A percentile compares a stretch with the other conserved stretches of the same genome.
Conservation (phyloP, 2,888 invertebrate genomes). For the Cerastis leucographa region DNA sequence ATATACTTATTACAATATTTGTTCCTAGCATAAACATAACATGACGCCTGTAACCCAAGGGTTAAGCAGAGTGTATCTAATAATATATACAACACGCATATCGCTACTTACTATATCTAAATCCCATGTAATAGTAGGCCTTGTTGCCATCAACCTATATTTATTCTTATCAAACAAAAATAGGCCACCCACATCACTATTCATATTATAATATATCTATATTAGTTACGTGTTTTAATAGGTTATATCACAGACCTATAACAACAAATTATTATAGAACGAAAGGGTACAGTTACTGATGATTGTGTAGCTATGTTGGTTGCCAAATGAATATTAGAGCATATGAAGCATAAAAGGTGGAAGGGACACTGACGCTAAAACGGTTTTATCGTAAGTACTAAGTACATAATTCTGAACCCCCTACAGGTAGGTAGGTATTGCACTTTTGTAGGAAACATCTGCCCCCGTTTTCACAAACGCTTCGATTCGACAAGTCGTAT, state of each 20-base stretch:
- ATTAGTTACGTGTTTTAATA: slow-evolving; percentile 41
- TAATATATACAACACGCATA: not conserved
- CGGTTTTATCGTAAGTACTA: no score
- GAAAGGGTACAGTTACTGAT: not conserved
- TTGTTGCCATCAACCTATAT: not conserved
- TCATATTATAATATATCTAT: slow-evolving; percentile 37
- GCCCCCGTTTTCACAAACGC: no score
- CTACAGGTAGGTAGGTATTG: no score
- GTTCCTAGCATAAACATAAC: not conserved
- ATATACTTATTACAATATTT: not conserved
- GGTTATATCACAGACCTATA: slow-evolving; percentile 65
- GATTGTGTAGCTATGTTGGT: not conserved
- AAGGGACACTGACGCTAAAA: no score
- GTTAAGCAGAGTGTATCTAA: not conserved
- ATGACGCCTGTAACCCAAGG: not conserved
- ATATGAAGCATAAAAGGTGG: not conserved
- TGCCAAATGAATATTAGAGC: not conserved
- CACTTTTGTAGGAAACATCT: no score
- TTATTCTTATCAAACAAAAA: slow-evolving; percentile 8
- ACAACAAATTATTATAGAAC: not conserved
- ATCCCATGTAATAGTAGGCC: not conserved
- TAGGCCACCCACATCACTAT: slow-evolving; percentile 26
- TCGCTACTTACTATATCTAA: not conserved
- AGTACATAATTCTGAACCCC: no score
- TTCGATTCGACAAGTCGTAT: no score